These are phyloP conservation scores for Pollenia amentaria DNA, from an alignment of 2,888 invertebrate species.

Conservation along the genomic window DNA sequence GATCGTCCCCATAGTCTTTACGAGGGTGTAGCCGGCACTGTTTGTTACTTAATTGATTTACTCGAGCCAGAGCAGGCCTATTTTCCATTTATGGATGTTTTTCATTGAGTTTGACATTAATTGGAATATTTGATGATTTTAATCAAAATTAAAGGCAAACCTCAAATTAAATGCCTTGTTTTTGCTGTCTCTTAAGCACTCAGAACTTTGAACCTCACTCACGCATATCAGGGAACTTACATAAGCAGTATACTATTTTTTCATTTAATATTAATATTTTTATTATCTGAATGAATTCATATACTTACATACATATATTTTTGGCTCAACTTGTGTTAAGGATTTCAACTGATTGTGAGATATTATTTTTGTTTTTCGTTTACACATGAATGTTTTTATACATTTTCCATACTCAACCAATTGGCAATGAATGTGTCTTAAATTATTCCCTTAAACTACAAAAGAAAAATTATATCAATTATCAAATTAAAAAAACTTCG, in stretches of 20 bases:
- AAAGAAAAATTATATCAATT: conserved; percentile 32
- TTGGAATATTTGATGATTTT: conserved; percentile 27
- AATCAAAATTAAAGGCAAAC: conserved; percentile 57
- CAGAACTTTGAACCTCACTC: conserved; percentile 64
- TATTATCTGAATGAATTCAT: conserved; percentile 22
- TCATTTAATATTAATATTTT: conserved; percentile 28
- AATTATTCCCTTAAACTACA: conserved; percentile 42
- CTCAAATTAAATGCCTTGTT: conserved; percentile 50
- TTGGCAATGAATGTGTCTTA: conserved; percentile 69
- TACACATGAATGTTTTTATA: conserved; percentile 37
- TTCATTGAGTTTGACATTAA: conserved; percentile 77
- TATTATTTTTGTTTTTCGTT: conserved; percentile 44
- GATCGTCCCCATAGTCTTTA: conserved; percentile 92
- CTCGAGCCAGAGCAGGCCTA: conserved; percentile 89
- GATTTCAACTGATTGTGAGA: conserved; percentile 48
- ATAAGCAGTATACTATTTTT: conserved; percentile 57
- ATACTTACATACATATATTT: background rate
- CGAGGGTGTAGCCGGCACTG: conserved; percentile 94
- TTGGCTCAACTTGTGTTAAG: conserved; percentile 42
- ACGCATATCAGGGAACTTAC: conserved; percentile 73
- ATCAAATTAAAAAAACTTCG: conserved; percentile 32
- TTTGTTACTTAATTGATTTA: conserved; percentile 92
- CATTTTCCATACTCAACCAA: conserved; percentile 43
- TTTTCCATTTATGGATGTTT: conserved; percentile 93
- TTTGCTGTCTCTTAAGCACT: conserved; percentile 56